Percentiles rank a stretch among this genome's conserved stretches.
Evolutionary conservation across 1,140 invertebrate species (phyloP).

Genomic region (Leptinotarsa texana): DNA sequence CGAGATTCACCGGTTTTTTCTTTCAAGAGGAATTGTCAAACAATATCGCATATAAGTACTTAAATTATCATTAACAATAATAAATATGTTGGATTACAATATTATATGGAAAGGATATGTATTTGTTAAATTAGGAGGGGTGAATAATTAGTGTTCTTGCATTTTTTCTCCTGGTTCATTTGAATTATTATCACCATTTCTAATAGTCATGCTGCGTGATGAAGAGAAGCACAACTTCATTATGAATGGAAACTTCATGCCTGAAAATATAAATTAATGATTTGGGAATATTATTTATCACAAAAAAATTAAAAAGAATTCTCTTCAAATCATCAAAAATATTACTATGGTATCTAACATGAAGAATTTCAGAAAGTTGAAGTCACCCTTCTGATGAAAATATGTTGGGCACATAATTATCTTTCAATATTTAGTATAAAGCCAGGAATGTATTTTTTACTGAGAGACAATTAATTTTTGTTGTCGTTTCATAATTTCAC

Average conservation of each 20-base stretch:
- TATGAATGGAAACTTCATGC: conserved; percentile 94
- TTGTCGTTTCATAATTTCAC: too few species aligned
- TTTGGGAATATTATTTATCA: too few species aligned
- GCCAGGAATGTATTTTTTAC: too few species aligned
- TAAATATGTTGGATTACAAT: conserved; percentile 17
- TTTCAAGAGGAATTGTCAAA: conserved; percentile 12
- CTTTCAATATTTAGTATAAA: too few species aligned
- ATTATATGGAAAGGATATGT: conserved; percentile 50
- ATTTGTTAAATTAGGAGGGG: conserved; percentile 36
- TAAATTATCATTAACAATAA: conserved; percentile 20
- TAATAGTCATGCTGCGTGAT: conserved; percentile 71
- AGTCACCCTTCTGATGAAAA: too few species aligned
- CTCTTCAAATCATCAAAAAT: too few species aligned
- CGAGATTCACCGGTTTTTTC: conserved; percentile 11
- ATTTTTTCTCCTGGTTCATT: conserved; percentile 38
- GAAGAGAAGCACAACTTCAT: conserved; percentile 96
- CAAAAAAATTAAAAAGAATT: too few species aligned
- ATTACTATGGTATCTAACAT: too few species aligned
- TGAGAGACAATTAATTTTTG: too few species aligned
- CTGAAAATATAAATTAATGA: conserved; percentile 60
- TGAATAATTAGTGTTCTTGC: background rate
- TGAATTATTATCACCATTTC: conserved; percentile 49
- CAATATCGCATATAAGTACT: conserved; percentile 16
- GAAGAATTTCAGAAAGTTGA: too few species aligned
- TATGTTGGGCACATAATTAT: too few species aligned